Base-by-base conservation (phyloP, 64 coral and sea anemone species). In the Catalaphyllia jardinei region DNA sequence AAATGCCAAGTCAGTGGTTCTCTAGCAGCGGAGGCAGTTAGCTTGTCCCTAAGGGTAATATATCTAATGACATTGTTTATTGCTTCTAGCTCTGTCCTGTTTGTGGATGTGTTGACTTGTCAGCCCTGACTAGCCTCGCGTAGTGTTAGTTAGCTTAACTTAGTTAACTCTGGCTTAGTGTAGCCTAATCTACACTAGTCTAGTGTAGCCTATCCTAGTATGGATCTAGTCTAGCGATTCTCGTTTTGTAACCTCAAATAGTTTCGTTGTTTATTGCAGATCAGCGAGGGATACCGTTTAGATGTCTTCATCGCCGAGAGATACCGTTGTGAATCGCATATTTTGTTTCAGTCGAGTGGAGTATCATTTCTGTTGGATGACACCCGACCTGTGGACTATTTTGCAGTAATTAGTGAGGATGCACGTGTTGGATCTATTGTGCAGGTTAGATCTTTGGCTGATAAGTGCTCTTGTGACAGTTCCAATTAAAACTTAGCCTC, bases 281-380 rank as follows among this genome's bases (percentile, higher is more conserved):
- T 71, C 14, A 85, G 71, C 71, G 81, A 49, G 35, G 82, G 77
- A 22, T 95, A 98, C 76, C 87, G 90, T 33, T 71, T 98, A 22
- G 96, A 98, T 52, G 76, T 98, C 0, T 98, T 98, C 35, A 62
- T 98, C 20, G 93, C 96, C 15, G 96, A 98, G 55, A 81, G 96
- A 27, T 90, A 88, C 75, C 65, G 13, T 5, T 98, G 96, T 64
- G 83, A 95, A 42, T 98, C 96, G 2, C 71, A 79, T 22, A 87
- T 98, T 52, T 71, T 98, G 75, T 93, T 93, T 51, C 96, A 98
- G 88, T 74, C 93, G 22, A 95, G 96, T 89, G 96, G 96, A 29
- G 86, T 89, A 16, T 67, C 88, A 27, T 98, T 98, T 69, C 81
- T 98, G 57, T 29, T 60, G 71, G 79, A 94, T 55, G 22, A 80